A percentile compares a stretch with the other conserved stretches of the same genome.
These are phyloP conservation scores for Ennomos erosarius DNA, from an alignment of 2,888 invertebrate genomes.

Conservation along the genomic window DNA sequence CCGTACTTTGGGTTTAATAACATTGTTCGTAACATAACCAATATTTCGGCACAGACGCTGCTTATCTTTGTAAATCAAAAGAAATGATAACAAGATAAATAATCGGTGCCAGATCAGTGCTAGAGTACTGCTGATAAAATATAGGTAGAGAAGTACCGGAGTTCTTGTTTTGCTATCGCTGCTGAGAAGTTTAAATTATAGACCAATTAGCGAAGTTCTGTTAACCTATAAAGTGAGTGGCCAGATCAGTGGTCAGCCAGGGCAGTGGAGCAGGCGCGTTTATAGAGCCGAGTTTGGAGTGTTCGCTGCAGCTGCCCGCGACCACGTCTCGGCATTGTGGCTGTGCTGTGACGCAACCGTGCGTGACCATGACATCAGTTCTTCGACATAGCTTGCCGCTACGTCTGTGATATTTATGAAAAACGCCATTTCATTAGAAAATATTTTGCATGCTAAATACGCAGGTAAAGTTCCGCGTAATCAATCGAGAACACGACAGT, in stretches of 20 bases:
- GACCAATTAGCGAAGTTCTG: constrained; percentile 21
- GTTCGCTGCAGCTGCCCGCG: constrained; percentile 40
- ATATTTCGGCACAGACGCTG: constrained; percentile 17
- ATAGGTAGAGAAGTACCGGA: background rate
- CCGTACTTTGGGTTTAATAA: constrained; percentile 43
- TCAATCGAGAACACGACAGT: constrained; percentile 34
- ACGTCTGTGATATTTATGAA: constrained; percentile 61
- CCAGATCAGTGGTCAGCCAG: constrained; percentile 60
- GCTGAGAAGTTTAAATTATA: constrained; percentile 14
- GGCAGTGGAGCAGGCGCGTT: constrained; percentile 52
- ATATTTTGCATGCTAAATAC: constrained; percentile 40
- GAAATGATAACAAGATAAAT: constrained; percentile 9
- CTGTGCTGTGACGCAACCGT: constrained; percentile 67
- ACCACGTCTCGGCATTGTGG: constrained; percentile 39
- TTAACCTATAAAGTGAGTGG: constrained; percentile 21
- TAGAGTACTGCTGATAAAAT: background rate
- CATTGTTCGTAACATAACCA: constrained; percentile 29
- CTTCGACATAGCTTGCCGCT: constrained; percentile 54
- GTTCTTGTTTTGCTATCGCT: constrained; percentile 14
- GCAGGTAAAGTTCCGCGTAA: constrained; percentile 34
- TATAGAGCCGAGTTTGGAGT: constrained; percentile 51
- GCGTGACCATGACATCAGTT: constrained; percentile 75
- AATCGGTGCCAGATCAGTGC: background rate
- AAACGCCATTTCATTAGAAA: constrained; percentile 57
- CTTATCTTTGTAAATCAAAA: constrained; percentile 16